Percentiles rank a stretch among this genome's conserved stretches.
phyloP scores from a whole-genome alignment of 2,113 vertebrate genomes.

The Psittacara wagleri region DNA sequence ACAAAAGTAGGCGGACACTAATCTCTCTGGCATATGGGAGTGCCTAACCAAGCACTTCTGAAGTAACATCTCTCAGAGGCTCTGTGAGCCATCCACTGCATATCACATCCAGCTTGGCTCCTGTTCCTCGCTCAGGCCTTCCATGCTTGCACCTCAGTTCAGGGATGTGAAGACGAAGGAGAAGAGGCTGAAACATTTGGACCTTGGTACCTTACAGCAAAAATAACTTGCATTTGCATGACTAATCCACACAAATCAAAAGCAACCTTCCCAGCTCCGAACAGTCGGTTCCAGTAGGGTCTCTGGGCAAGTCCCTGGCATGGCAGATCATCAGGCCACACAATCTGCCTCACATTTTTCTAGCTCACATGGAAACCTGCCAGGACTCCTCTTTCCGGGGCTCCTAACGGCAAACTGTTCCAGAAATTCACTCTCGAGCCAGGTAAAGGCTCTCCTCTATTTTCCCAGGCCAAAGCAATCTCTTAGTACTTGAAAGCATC shows the following conservation, averaged over 20 bases:
- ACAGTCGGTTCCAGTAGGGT: accelerated
- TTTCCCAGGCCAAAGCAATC: background rate
- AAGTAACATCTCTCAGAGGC: background rate
- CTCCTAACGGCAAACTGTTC: accelerated
- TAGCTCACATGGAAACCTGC: background rate
- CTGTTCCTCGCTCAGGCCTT: background rate
- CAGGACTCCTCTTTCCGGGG: background rate
- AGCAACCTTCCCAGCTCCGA: background rate
- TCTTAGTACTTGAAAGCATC: background rate
- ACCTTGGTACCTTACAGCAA: background rate
- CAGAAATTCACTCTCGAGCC: background rate
- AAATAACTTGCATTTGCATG: background rate
- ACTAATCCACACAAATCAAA: background rate
- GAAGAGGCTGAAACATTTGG: background rate
- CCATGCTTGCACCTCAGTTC: background rate
- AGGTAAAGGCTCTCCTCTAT: background rate
- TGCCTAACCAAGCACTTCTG: background rate
- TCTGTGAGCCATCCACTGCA: background rate
- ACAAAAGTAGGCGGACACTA: background rate
- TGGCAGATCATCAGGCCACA: background rate
- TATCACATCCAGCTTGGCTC: accelerated
- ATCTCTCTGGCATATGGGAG: background rate
- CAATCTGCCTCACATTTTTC: background rate
- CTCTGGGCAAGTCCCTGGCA: background rate
- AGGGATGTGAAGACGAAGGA: background rate